These are phyloP conservation scores for Scaptomyza pallida DNA, from an alignment of 1,140 invertebrate genomes.

Conservation along the genomic window DNA sequence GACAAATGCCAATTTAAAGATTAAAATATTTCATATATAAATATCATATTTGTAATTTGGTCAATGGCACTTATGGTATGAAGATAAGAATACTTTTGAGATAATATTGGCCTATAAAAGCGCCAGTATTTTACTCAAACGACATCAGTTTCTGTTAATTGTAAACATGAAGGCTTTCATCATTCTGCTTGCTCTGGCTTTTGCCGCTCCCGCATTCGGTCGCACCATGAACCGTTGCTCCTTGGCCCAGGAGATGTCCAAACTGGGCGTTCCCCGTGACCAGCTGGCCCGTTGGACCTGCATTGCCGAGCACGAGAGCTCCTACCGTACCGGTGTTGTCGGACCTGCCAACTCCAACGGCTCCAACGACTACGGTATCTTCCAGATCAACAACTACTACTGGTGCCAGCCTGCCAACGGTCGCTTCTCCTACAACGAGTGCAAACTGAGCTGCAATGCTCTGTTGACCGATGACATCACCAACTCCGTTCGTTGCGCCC, in stretches of 20 bases:
- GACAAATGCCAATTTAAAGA: neutral
- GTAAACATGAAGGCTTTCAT: conserved; percentile 53
- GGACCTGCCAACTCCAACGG: conserved; percentile 52
- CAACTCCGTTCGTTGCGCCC: conserved; percentile 55
- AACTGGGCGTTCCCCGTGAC: conserved; percentile 43
- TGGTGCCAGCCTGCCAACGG: conserved; percentile 65
- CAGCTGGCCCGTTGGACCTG: conserved; percentile 53
- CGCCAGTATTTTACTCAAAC: neutral
- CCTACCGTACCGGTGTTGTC: conserved; percentile 44
- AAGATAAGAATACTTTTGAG: neutral
- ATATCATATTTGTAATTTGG: neutral
- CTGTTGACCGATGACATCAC: conserved; percentile 49
- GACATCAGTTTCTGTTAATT: conserved; percentile 22
- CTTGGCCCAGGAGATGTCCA: conserved; percentile 66
- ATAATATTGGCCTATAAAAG: conserved; percentile 28
- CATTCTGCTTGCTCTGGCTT: conserved; percentile 42
- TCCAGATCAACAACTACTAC: conserved; percentile 71
- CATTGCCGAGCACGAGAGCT: conserved; percentile 56
- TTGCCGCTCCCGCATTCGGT: conserved; percentile 30
- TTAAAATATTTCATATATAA: neutral
- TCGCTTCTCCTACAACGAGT: conserved; percentile 45
- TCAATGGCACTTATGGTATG: conserved; percentile 4
- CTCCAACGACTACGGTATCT: conserved; percentile 68
- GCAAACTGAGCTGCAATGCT: conserved; percentile 35
- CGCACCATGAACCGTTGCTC: conserved; percentile 69